Percentiles rank a stretch among this genome's conserved stretches.
These are phyloP conservation scores for Serripes groenlandicus DNA, from an alignment of 2,888 invertebrate species.

Conservation along the genomic window DNA sequence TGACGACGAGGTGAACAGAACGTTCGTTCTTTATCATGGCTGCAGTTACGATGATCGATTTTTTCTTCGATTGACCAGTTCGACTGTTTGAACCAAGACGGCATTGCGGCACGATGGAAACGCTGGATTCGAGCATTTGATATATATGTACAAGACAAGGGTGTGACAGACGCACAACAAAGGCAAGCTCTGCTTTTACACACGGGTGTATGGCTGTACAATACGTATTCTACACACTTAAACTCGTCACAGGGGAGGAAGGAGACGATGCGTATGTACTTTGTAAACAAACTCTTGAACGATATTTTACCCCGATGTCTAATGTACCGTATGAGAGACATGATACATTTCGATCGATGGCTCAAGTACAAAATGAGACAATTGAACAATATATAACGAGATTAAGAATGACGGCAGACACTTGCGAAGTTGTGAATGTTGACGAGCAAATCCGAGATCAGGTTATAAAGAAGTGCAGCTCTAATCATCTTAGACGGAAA, in stretches of 20 bases:
- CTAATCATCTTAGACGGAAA: not conserved
- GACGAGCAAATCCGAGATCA: conserved; percentile 21
- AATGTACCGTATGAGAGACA: conserved; percentile 34
- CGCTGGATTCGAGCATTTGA: conserved; percentile 52
- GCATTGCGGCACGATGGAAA: too few species aligned
- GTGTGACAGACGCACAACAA: conserved; percentile 31
- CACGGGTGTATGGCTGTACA: conserved; percentile 34
- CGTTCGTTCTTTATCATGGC: too few species aligned
- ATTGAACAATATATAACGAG: conserved; percentile 52
- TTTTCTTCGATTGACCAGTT: too few species aligned
- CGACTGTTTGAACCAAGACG: too few species aligned
- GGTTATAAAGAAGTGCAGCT: conserved; percentile 13
- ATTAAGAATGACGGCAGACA: too few species aligned
- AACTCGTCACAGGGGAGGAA: not conserved
- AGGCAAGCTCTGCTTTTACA: conserved; percentile 51
- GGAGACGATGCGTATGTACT: conserved; percentile 28
- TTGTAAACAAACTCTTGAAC: conserved; percentile 24
- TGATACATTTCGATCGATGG: conserved; percentile 39
- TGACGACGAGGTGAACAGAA: too few species aligned
- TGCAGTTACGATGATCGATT: too few species aligned
- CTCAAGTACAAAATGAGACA: conserved; percentile 36
- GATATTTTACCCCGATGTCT: conserved; percentile 26
- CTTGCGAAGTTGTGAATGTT: conserved; percentile 24
- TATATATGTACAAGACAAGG: conserved; percentile 36
- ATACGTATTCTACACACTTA: conserved; percentile 41